These are phyloP conservation scores for Sula dactylatra DNA, from an alignment of 2,113 vertebrate species.

Conservation along the genomic window DNA sequence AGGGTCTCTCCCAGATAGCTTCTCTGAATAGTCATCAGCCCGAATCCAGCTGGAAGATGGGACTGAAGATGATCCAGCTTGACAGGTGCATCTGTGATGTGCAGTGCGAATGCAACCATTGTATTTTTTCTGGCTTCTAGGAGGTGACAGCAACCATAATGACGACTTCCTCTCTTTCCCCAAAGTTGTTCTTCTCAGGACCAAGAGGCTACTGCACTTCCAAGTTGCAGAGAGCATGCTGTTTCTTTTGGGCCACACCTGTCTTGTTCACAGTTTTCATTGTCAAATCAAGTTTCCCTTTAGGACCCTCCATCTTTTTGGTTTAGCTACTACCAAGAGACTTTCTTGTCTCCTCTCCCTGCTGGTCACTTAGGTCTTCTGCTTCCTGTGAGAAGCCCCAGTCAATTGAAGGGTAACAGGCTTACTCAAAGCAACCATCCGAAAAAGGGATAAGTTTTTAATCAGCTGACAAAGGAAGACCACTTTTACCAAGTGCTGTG, in stretches of 20 bases:
- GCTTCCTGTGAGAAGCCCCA: not conserved
- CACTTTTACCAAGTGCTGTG: not conserved
- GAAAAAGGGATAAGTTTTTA: not conserved
- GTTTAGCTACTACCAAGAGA: not conserved
- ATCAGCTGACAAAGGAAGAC: not conserved
- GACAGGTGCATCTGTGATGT: not conserved
- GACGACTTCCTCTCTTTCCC: not conserved
- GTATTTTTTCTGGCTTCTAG: not conserved
- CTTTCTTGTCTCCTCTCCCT: not conserved
- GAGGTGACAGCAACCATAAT: not conserved
- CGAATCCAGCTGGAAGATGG: not conserved
- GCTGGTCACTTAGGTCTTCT: not conserved
- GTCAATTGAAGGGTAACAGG: not conserved
- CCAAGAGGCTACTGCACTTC: not conserved
- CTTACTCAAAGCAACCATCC: not conserved
- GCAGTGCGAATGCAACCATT: not conserved
- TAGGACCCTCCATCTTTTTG: not conserved
- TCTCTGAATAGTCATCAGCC: not conserved
- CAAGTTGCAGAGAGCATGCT: not conserved
- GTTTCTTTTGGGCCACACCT: not conserved
- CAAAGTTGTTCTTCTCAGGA: not conserved
- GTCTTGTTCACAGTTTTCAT: not conserved
- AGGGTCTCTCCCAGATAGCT: not conserved
- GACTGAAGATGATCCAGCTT: not conserved
- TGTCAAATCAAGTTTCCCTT: not conserved